Percentiles rank a stretch among this genome's conserved stretches.
phyloP scores from a whole-genome alignment of 2,113 vertebrate genomes.

The Ailuropoda melanoleuca region DNA sequence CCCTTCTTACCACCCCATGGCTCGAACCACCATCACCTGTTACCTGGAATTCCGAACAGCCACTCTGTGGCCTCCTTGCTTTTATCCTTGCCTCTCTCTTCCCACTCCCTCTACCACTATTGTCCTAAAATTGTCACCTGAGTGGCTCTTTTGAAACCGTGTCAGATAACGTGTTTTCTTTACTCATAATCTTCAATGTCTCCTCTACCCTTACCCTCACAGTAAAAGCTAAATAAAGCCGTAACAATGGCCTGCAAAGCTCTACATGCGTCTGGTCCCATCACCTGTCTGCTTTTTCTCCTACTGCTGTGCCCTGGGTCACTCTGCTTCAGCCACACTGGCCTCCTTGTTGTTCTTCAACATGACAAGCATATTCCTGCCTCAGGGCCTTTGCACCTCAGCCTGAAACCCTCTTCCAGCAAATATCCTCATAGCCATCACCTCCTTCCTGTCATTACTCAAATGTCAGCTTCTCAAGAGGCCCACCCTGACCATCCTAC shows the following conservation, averaged over 20 bases:
- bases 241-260: not conserved
- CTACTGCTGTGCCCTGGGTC: fast-evolving
- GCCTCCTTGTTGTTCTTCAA: not conserved
- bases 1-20: fast-evolving
- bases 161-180: not conserved
- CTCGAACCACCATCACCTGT: not conserved
- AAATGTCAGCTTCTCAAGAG: not conserved
- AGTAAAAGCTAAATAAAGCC: not conserved
- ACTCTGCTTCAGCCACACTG: not conserved
- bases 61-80: not conserved
- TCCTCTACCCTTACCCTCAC: not conserved
- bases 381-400: not conserved
- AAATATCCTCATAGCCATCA: not conserved
- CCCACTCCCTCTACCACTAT: not conserved
- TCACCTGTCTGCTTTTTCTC: not conserved
- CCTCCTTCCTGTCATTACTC: not conserved
- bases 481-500: not conserved
- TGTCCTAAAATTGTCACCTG: not conserved
- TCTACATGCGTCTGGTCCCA: not conserved
- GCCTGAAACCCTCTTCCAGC: not conserved
- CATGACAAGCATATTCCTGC: not conserved
- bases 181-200: not conserved
- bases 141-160: not conserved
- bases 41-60: not conserved
- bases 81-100: not conserved